Evolutionary conservation across 35 echinoderm and acorn worm species (phyloP).

Genomic region (Eucidaris tribuloides): DNA sequence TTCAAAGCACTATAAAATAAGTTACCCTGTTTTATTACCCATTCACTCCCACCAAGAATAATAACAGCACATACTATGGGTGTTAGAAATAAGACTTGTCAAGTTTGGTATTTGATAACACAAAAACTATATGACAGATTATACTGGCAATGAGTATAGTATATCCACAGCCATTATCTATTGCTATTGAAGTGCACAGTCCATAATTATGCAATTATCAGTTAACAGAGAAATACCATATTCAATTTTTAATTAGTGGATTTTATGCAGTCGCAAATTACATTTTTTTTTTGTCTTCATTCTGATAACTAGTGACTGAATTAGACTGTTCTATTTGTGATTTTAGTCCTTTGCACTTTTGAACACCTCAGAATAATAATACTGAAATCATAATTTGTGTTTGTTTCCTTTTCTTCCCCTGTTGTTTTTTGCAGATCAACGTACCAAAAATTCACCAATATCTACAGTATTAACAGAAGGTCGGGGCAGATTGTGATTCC

Average conservation of each 20-base stretch:
- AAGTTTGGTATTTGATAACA: no score
- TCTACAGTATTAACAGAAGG: constrained; percentile 49
- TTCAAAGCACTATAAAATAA: neutral
- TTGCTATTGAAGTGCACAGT: no score
- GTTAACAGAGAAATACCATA: neutral
- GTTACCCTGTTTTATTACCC: neutral
- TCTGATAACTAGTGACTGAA: neutral
- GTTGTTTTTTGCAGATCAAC: constrained; percentile 1
- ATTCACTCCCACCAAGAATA: neutral
- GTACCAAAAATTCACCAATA: constrained; percentile 54
- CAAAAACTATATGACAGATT: no score
- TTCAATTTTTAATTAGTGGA: no score
- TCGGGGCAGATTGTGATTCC: constrained; percentile 66
- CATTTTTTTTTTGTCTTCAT: neutral
- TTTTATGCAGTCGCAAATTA: neutral
- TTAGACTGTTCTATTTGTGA: neutral
- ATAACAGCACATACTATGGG: no score
- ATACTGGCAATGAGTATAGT: no score
- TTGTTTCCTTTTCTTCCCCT: neutral
- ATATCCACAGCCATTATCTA: no score
- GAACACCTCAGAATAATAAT: neutral
- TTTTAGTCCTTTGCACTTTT: neutral
- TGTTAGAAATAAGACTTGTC: no score
- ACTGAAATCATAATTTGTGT: neutral
- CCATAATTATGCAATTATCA: no score